Base-by-base conservation (phyloP, 2,797 vertebrate genomes). In the Prionace glauca region DNA sequence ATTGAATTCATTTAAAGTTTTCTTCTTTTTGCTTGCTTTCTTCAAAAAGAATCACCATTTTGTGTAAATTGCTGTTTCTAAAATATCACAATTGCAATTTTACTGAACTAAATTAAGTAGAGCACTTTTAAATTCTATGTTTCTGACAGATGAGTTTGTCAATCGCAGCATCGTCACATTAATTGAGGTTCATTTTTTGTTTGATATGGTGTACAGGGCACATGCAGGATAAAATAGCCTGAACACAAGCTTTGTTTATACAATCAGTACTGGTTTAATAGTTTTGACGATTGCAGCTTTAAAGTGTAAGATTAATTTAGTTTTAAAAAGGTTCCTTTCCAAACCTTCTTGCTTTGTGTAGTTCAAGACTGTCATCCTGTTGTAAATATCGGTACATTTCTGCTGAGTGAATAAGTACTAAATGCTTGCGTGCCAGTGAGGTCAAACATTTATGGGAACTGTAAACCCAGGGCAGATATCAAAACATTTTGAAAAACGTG, bases 291-390 rank as follows among this genome's bases (percentile, higher is more conserved):
- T 77, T 77, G 45, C 71, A 22, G 69, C 93, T 60, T 94, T 60
- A 95, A 77, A 95, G 93, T 16, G 20, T 45, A 74, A 95, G 93
- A 95, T 77, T 74, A 77, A 95, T 95, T 94, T 95, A 50, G 69
- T 95, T 95, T 95, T 74, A n/a, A 32, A 77, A 95, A 95, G 93
- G 41, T 72, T 95, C 45, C 45, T 45, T 95, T 95, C 32, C 71
- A 60, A 60, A 95, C 18, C 69, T 60, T 95, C 56, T 56, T 32
- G 18, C 18, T 95, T 95, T 60, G 71, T 77, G 22, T 32, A 94
- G 45, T 29, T 71, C 93, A 95, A 60, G 36, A 77, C 71, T 95
- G 71, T 74, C 71, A 32, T 29, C 2, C 45, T 29, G 71, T 56
- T 56, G 93, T 95, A 95, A 95, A 95, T 95, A 95, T 56, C 71